Base-by-base conservation (phyloP, 2,113 vertebrate genomes). In the Pelvicachromis taeniatus region DNA sequence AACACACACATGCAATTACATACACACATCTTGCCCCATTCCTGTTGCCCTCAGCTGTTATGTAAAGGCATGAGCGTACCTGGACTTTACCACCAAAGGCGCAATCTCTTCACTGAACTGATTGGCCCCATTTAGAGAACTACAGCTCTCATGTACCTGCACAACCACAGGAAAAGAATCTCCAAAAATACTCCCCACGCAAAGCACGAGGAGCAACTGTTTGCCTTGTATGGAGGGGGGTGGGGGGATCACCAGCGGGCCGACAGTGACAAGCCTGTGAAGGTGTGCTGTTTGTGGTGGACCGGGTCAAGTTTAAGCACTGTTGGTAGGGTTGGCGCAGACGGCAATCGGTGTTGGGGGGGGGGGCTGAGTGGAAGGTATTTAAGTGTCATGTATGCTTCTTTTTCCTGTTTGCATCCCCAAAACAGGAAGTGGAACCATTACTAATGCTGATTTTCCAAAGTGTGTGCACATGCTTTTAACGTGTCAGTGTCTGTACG, bases 1-100 rank as follows among this genome's bases (percentile, higher is more conserved):
- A 63, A 63, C 68, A 85, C 85, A 85, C 78, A 84, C 53, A 85
- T 35, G 16, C 45, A 75, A n/a, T 29, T 52, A 88, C 29, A 58
- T 84, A 83, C 54, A 78, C 58, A 88, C 54, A 87, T 80, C 50
- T 75, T 78, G 78, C 26, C 73, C 91, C 42, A 42, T 81, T 78
- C 85, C 87, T 9, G 40, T 82, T 86, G 89, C 91, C 90, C 88
- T 86, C 87, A 88, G 91, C 88, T 92, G 82, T 91, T 90, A 90
- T 91, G 85, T 93, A 89, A 93, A 92, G 93, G 86, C 85, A 88
- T 87, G 85, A 88, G 87, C 81, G 9, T 84, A 87, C 82, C 83
- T 4, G 63, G 91, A 95, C 91, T 90, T 85, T 73, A 88, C 89
- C 82, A 90, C 88, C 84, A 68, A 92, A 88, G 90, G 88, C 90